Base-by-base conservation (phyloP, 2,113 vertebrate genomes). In the Hyla sarda region DNA sequence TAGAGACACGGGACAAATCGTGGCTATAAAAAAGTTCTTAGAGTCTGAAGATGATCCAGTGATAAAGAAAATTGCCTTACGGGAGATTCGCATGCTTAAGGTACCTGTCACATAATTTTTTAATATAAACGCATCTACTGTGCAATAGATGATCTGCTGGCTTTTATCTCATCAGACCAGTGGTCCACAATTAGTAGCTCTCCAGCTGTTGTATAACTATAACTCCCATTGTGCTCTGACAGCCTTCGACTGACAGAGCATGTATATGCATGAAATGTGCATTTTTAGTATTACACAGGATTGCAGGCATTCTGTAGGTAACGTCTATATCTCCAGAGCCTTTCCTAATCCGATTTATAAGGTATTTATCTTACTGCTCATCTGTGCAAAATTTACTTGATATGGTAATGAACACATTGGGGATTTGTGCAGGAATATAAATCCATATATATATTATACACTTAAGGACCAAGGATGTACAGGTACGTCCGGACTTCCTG, bases 11-110 rank as follows among this genome's bases (percentile, higher is more conserved):
- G 97, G 97, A 0, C 97, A 99, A 90, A 90, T 97, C 0, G 98
- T 99, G 67, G 98, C 98, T 89, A 96, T 99, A 88, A 99, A 99
- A 93, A 98, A 95, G 93, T 99, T 99, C 89, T 92, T 98, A 89
- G 98, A 99, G 87, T 96, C 97, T 0, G 97, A 99, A 87, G 98
- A 99, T 7, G 97, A 99, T 67, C 97, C 98, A 19, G 90, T 97
- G 84, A 98, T 99, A 84, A 96, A 93, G 85, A 98, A 98, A 92
- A 97, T 99, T 50, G 97, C 98, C 0, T 94, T 97, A 87, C 92
- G 98, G 87, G 98, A 99, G 93, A 95, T 99, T 89, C 93, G 97
- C 81, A 96, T 99, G 97, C 93, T 99, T 0, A 98, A 99, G 97
- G 98, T 98, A 91, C 9, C 19, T n/a, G 30, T 21, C 19, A 41